Evolutionary conservation across 2,797 vertebrate species (phyloP).

Genomic region (Crocodylus rhombifer): DNA sequence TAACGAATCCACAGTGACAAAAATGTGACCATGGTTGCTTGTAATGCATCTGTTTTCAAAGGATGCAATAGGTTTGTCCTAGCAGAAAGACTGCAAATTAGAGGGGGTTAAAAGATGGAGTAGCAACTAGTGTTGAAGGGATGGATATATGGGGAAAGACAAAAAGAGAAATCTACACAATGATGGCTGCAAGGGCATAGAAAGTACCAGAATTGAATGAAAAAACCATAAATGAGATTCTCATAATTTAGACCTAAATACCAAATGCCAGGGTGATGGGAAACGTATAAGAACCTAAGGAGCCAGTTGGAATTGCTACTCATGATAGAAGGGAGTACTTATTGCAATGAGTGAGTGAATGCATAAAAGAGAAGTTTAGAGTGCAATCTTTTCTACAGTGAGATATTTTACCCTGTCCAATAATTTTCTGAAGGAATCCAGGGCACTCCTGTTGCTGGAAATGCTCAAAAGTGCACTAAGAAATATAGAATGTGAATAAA

Average conservation of each 20-base stretch:
- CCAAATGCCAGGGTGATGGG: background rate
- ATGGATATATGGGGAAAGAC: background rate
- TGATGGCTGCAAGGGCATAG: background rate
- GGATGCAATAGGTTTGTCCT: background rate
- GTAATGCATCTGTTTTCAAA: too few relatives aligned
- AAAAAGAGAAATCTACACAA: background rate
- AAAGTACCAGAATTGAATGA: background rate
- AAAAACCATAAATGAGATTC: background rate
- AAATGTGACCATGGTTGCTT: too few relatives aligned
- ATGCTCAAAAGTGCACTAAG: background rate
- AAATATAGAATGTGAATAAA: background rate
- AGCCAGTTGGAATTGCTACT: conserved; percentile 9
- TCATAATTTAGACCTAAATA: conserved; percentile 2
- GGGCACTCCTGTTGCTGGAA: background rate
- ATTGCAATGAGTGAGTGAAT: background rate
- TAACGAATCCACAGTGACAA: too few relatives aligned
- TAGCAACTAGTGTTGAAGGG: background rate
- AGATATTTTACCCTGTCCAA: background rate
- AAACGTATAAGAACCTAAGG: background rate
- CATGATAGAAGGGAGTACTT: background rate
- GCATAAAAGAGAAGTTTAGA: conserved; percentile 13
- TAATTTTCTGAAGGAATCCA: conserved; percentile 8
- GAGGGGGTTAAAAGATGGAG: background rate
- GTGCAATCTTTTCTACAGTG: background rate
- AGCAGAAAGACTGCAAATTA: background rate